Percentiles rank a stretch among this genome's conserved stretches.
Evolutionary conservation across 2,797 vertebrate genomes (phyloP).

Genomic region (Enteromius radiatus): DNA sequence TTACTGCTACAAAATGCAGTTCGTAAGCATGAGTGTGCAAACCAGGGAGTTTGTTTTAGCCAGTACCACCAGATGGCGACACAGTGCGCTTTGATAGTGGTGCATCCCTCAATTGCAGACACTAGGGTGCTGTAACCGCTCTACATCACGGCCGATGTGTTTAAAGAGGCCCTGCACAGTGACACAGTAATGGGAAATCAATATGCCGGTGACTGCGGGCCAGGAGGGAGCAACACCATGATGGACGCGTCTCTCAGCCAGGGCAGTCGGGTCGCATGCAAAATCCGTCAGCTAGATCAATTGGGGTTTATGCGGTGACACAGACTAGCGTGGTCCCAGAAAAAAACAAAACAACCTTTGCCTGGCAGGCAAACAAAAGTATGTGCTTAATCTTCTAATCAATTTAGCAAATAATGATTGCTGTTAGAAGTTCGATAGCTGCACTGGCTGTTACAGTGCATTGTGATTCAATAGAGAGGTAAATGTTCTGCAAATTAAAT

Average conservation of each 20-base stretch:
- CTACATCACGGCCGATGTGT: conserved; percentile 75
- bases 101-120: background rate
- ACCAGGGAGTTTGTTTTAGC: background rate
- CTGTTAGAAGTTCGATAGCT: conserved; percentile 62
- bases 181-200: conserved; percentile 80
- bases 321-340: background rate
- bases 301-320: conserved; percentile 65
- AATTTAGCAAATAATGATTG: conserved; percentile 70
- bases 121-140: conserved; percentile 51
- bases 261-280: conserved; percentile 71
- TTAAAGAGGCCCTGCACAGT: conserved; percentile 74
- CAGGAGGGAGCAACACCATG: conserved; percentile 63
- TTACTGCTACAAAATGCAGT: conserved; percentile 1
- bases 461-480: conserved; percentile 70
- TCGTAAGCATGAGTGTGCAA: background rate
- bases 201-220: conserved; percentile 70
- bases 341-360: conserved; percentile 46
- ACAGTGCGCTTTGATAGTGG: background rate
- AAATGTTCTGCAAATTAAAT: conserved; percentile 78
- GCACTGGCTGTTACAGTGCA: conserved; percentile 48
- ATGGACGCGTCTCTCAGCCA: conserved; percentile 69
- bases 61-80: conserved; percentile 51
- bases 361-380: conserved; percentile 62
- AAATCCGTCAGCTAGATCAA: conserved; percentile 71
- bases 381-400: conserved; percentile 65